Percentiles rank a stretch among this genome's conserved stretches.
These are phyloP conservation scores for Eueides isabella DNA, from an alignment of 1,140 invertebrate species.

Conservation along the genomic window DNA sequence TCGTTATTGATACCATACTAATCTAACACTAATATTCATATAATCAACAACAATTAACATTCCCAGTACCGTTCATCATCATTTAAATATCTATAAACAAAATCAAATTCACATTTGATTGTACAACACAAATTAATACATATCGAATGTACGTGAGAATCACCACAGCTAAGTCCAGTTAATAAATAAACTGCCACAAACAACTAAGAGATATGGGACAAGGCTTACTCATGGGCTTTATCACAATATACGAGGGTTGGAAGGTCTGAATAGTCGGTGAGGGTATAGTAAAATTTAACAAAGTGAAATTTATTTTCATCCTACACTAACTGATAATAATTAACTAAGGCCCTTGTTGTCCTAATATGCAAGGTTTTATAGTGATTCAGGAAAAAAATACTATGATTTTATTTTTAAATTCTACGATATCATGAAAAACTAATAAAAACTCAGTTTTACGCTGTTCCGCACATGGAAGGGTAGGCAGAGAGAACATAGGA, in stretches of 20 bases:
- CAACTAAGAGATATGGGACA: slow-evolving; percentile 45
- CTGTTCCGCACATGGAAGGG: too few relatives aligned
- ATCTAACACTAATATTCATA: too few relatives aligned
- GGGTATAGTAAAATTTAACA: slow-evolving; percentile 48
- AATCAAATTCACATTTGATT: background rate
- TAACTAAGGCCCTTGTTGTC: slow-evolving; percentile 25
- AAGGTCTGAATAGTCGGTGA: slow-evolving; percentile 38
- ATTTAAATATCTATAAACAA: background rate
- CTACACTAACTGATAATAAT: slow-evolving; percentile 39
- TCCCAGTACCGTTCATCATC: too few relatives aligned
- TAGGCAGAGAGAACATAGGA: too few relatives aligned
- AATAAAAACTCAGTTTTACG: too few relatives aligned
- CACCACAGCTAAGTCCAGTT: slow-evolving; percentile 38
- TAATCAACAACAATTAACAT: too few relatives aligned
- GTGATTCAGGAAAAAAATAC: background rate
- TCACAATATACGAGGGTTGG: slow-evolving; percentile 43
- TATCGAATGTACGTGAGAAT: slow-evolving; percentile 37
- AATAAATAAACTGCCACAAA: slow-evolving; percentile 49
- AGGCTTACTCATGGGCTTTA: slow-evolving; percentile 46
- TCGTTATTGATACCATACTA: too few relatives aligned
- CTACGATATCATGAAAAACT: too few relatives aligned
- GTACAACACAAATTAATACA: slow-evolving; percentile 30
- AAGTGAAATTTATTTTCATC: slow-evolving; percentile 45
- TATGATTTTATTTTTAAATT: background rate
- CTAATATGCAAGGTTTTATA: background rate